Percentiles rank a stretch among this genome's conserved stretches.
Evolutionary conservation across 2,797 vertebrate genomes (phyloP).

Genomic region (Graptemys geographica): DNA sequence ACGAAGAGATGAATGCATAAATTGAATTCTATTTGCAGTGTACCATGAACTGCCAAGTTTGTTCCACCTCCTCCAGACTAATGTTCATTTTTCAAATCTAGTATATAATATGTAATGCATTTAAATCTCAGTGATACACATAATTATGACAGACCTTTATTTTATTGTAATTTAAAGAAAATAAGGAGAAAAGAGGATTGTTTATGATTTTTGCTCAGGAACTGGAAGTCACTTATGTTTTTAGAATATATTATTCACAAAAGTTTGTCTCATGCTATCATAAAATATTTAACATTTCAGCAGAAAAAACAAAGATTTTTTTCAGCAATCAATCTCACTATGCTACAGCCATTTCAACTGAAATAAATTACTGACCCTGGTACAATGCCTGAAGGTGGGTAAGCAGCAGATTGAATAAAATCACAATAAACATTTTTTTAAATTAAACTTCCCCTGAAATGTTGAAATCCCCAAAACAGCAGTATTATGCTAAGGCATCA

Average conservation of each 20-base stretch:
- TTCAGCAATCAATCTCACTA: slow-evolving; percentile 60
- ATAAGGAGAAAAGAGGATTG: slow-evolving; percentile 66
- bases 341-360: slow-evolving; percentile 66
- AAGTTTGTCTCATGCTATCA: slow-evolving; percentile 60
- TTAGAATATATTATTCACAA: slow-evolving; percentile 66
- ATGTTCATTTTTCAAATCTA: slow-evolving; percentile 78
- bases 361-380: slow-evolving; percentile 69
- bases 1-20: slow-evolving; percentile 75
- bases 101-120: slow-evolving; percentile 73
- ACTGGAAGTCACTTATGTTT: slow-evolving; percentile 71
- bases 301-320: slow-evolving; percentile 54
- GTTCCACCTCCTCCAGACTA: slow-evolving; percentile 69
- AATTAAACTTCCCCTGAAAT: background rate
- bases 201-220: slow-evolving; percentile 73
- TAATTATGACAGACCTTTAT: slow-evolving; percentile 77
- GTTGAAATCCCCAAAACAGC: rapidly evolving
- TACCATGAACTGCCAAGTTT: slow-evolving; percentile 62
- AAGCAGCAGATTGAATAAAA: slow-evolving; percentile 72
- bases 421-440: slow-evolving; percentile 34
- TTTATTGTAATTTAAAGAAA: slow-evolving; percentile 77
- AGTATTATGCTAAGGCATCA: background rate
- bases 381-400: slow-evolving; percentile 65
- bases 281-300: slow-evolving; percentile 71
- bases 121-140: slow-evolving; percentile 76
- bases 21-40: slow-evolving; percentile 71